Conservation (phyloP, 2,888 invertebrate species). For the Apamea anceps region DNA sequence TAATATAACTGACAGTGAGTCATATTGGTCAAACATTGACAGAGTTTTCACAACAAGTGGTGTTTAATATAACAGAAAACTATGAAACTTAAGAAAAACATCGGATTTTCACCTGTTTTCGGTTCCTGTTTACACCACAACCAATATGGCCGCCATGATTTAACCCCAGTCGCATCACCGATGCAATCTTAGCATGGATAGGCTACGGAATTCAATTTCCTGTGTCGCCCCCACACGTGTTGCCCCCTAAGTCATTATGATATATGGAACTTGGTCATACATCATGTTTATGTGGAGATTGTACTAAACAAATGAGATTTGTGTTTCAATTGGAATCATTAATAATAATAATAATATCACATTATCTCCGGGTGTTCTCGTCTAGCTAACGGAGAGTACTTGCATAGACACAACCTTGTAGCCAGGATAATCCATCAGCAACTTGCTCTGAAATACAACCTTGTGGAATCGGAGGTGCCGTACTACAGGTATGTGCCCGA, state of each 20-base stretch:
- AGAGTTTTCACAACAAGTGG: background rate
- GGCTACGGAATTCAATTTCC: slow-evolving; percentile 59
- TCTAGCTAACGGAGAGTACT: too few species aligned
- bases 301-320: slow-evolving; percentile 22
- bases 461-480: too few species aligned
- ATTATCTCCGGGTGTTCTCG: too few species aligned
- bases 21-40: background rate
- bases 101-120: background rate
- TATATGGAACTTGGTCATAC: slow-evolving; percentile 1
- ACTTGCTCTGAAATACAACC: too few species aligned
- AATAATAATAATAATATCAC: too few species aligned
- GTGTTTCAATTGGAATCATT: slow-evolving; percentile 1
- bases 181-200: slow-evolving; percentile 42
- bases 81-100: background rate
- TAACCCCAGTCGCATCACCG: slow-evolving; percentile 25
- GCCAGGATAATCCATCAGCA: too few species aligned
- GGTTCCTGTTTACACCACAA: background rate
- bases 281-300: slow-evolving; percentile 22
- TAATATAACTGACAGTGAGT: background rate
- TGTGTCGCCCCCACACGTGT: slow-evolving; percentile 20
- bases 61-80: background rate
- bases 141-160: slow-evolving; percentile 9
- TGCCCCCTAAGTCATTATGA: slow-evolving; percentile 5
- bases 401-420: too few species aligned
- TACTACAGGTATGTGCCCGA: too few species aligned